Conservation (phyloP, 2,888 invertebrate species). For the Protodeltote pygarga region DNA sequence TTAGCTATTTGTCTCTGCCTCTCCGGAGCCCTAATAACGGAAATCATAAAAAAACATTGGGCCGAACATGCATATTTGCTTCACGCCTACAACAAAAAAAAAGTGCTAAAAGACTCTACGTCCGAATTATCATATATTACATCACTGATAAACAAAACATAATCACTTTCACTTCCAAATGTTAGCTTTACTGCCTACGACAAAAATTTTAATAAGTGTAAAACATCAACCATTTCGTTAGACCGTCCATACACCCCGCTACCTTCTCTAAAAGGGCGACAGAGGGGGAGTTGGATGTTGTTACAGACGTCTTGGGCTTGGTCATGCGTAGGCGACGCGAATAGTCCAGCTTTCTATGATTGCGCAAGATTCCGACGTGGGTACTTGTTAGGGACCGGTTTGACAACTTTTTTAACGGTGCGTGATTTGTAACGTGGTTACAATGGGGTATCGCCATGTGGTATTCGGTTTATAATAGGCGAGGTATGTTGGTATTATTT, state of each 20-base stretch:
- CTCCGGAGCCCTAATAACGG: no score
- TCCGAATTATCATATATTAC: conserved; percentile 38
- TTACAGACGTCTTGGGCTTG: conserved; percentile 22
- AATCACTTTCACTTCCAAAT: conserved; percentile 48
- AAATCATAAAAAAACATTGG: no score
- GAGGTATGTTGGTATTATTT: no score
- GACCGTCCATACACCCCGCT: conserved; percentile 13
- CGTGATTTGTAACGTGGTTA: conserved; percentile 28
- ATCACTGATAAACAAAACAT: conserved; percentile 16
- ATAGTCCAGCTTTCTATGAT: conserved; percentile 55
- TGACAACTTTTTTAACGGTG: conserved; percentile 34
- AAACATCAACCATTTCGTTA: conserved; percentile 17
- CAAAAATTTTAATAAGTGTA: conserved; percentile 23
- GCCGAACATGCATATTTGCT: neutral
- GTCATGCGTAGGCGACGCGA: conserved; percentile 47
- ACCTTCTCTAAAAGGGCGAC: neutral
- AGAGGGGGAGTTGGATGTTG: conserved; percentile 19
- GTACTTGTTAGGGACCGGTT: conserved; percentile 43
- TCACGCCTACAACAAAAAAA: conserved; percentile 1
- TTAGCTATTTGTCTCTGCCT: no score
- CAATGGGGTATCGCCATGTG: conserved; percentile 11
- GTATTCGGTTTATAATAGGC: neutral
- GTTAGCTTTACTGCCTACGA: conserved; percentile 20
- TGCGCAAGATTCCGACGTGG: conserved; percentile 43
- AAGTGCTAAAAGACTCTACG: conserved; percentile 8